Evolutionary conservation across 2,888 invertebrate genomes (phyloP).

Genomic region (Dilophus febrilis): DNA sequence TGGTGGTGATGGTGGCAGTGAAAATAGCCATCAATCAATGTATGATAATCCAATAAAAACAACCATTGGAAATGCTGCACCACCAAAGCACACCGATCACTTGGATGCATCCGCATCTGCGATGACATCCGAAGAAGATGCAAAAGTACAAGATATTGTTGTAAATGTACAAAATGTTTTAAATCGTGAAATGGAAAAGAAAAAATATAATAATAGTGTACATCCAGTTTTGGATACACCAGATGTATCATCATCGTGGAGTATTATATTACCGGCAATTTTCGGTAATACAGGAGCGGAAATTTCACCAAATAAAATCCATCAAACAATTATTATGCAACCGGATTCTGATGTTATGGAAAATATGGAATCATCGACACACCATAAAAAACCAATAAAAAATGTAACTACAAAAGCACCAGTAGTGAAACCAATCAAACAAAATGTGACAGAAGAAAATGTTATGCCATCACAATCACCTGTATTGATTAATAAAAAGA

Average conservation of each 20-base stretch:
- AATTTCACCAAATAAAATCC: slow-evolving; percentile 36
- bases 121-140: slow-evolving; percentile 37
- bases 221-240: slow-evolving; percentile 44
- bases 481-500: not conserved
- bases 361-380: slow-evolving; percentile 9
- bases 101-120: too few relatives aligned
- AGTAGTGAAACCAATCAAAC: not conserved
- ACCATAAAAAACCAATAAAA: not conserved
- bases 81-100: too few relatives aligned
- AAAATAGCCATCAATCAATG: not conserved
- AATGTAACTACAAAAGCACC: not conserved
- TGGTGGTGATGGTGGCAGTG: slow-evolving; percentile 3
- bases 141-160: slow-evolving; percentile 62
- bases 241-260: slow-evolving; percentile 62
- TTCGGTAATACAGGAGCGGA: slow-evolving; percentile 53
- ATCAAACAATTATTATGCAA: slow-evolving; percentile 27
- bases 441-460: not conserved
- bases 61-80: too few relatives aligned
- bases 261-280: slow-evolving; percentile 62
- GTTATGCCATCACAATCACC: not conserved
- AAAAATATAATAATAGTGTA: slow-evolving; percentile 36
- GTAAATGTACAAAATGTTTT: slow-evolving; percentile 69
- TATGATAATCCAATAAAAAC: too few relatives aligned
- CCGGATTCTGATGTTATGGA: slow-evolving; percentile 29
- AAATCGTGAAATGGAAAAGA: slow-evolving; percentile 53